phyloP scores from a whole-genome alignment of 2,888 invertebrate species.

The Byasa hedistus region DNA sequence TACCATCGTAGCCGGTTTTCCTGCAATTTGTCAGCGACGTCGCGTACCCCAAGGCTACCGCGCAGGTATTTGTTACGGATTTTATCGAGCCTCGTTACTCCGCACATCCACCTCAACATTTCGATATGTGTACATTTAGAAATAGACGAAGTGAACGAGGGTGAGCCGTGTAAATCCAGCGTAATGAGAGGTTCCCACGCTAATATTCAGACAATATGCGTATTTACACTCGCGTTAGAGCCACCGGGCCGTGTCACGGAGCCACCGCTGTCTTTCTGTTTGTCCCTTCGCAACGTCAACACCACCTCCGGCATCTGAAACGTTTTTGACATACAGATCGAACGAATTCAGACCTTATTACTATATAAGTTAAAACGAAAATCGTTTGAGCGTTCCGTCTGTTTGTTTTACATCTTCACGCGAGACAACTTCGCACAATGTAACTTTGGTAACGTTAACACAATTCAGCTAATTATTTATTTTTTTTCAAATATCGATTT shows the following conservation, averaged over 20 bases:
- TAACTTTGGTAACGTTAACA: background rate
- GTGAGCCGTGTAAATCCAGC: background rate
- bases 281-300: constrained; percentile 41
- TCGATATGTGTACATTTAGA: too few relatives aligned
- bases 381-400: background rate
- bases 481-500: too few relatives aligned
- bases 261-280: constrained; percentile 37
- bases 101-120: too few relatives aligned
- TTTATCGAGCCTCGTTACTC: too few relatives aligned
- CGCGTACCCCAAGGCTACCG: too few relatives aligned
- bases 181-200: constrained; percentile 49
- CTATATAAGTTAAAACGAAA: background rate
- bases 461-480: constrained; percentile 14
- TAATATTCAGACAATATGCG: constrained; percentile 44
- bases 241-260: constrained; percentile 47
- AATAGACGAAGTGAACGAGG: too few relatives aligned
- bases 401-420: constrained; percentile 27
- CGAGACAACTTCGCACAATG: constrained; percentile 28
- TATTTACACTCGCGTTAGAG: constrained; percentile 44
- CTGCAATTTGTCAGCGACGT: too few relatives aligned
- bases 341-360: background rate
- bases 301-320: constrained; percentile 27
- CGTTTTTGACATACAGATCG: constrained; percentile 1
- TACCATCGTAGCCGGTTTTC: too few relatives aligned
- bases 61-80: too few relatives aligned